These are phyloP conservation scores for Aythya fuligula DNA, from an alignment of 2,797 vertebrate genomes.

Conservation along the genomic window DNA sequence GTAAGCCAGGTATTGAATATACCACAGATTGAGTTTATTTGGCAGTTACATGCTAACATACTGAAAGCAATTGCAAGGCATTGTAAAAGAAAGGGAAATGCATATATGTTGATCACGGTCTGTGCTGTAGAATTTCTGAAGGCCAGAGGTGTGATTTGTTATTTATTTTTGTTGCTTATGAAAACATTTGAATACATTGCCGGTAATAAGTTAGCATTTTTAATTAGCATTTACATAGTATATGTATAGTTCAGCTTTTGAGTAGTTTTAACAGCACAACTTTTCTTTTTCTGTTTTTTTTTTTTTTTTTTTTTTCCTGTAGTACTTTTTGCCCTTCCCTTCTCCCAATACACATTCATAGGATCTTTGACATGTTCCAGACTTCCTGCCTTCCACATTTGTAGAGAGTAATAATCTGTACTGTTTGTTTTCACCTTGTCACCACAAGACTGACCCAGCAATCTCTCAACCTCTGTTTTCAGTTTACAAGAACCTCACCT, in stretches of 20 bases:
- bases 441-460: neutral
- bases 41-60: neutral
- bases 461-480: neutral
- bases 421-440: neutral
- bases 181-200: neutral
- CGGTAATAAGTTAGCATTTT: neutral
- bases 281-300: neutral
- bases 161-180: neutral
- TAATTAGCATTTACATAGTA: neutral
- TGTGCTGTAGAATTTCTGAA: neutral
- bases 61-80: neutral
- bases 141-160: neutral
- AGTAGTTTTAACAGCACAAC: neutral
- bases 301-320: neutral
- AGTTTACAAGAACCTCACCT: neutral
- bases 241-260: neutral
- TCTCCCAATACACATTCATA: neutral
- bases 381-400: neutral
- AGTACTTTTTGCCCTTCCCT: neutral
- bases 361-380: neutral
- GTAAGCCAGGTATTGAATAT: neutral
- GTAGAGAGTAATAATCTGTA: neutral
- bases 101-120: accelerated
- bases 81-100: neutral
- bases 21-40: neutral